These are phyloP conservation scores for Myrmophylax atrothorax DNA, from an alignment of 2,113 vertebrate genomes.

Conservation along the genomic window DNA sequence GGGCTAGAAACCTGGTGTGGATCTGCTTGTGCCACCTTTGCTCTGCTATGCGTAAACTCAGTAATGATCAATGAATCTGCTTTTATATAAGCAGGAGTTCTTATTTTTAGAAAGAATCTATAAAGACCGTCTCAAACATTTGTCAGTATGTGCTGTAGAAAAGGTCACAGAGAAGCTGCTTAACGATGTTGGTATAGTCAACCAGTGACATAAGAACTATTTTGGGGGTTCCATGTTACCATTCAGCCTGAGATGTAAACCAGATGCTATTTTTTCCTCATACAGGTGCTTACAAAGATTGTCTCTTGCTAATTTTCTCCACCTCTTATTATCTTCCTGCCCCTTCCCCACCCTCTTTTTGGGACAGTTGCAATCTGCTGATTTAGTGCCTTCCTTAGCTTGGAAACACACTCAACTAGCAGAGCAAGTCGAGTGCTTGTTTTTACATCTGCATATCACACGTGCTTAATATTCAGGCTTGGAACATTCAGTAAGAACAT, in stretches of 20 bases:
- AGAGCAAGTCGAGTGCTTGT: conserved; percentile 6
- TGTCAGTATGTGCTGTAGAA: conserved; percentile 30
- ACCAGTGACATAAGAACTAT: conserved; percentile 23
- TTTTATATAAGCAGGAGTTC: conserved; percentile 26
- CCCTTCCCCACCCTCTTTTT: not conserved
- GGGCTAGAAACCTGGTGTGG: not conserved
- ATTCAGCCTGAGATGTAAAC: not conserved
- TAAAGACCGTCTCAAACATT: conserved; percentile 44
- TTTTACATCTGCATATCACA: conserved; percentile 40
- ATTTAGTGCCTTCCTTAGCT: conserved; percentile 50
- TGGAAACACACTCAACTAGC: not conserved
- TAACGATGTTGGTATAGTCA: conserved; percentile 11
- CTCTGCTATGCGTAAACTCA: not conserved
- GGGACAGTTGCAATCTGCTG: not conserved
- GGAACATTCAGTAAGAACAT: not conserved
- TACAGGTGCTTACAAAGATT: not conserved
- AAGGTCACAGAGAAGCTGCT: conserved; percentile 60
- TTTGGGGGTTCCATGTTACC: not conserved
- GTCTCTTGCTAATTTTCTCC: not conserved
- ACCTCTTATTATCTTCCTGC: not conserved
- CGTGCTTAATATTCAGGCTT: conserved; percentile 11
- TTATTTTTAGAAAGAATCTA: conserved; percentile 68
- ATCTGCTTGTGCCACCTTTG: not conserved
- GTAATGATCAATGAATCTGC: conserved; percentile 20
- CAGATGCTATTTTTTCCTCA: not conserved